Conservation (phyloP, 1,140 invertebrate genomes). For the Macrocentrus cingulum region DNA sequence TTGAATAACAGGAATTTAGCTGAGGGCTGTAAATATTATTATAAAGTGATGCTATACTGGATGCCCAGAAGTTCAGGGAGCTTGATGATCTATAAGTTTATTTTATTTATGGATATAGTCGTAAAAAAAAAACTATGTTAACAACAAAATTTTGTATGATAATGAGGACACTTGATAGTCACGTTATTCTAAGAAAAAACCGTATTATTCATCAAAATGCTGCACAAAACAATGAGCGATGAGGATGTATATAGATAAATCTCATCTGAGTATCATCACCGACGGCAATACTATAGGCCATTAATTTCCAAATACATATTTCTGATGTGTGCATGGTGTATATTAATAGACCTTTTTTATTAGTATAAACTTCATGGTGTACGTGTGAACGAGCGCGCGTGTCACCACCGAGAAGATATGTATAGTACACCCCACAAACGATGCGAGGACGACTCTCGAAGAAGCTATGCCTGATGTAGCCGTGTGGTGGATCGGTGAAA, state of each 20-base stretch:
- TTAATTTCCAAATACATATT: too few relatives aligned
- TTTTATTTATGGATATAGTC: too few relatives aligned
- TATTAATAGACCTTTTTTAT: slow-evolving; percentile 19
- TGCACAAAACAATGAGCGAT: too few relatives aligned
- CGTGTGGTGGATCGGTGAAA: slow-evolving; percentile 2
- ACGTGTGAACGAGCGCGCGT: slow-evolving; percentile 23
- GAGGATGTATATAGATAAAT: too few relatives aligned
- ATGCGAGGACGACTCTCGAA: neutral
- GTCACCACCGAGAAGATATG: slow-evolving; percentile 17
- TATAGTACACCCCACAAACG: too few relatives aligned
- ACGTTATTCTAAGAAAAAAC: too few relatives aligned
- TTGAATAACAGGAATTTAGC: slow-evolving; percentile 49
- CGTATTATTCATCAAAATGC: too few relatives aligned
- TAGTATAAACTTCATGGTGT: neutral
- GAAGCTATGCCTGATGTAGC: neutral
- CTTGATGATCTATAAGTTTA: too few relatives aligned
- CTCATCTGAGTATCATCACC: too few relatives aligned
- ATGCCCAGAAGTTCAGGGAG: slow-evolving; percentile 42
- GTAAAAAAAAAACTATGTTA: neutral
- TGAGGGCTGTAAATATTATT: slow-evolving; percentile 53
- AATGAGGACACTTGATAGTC: neutral
- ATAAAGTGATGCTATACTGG: slow-evolving; percentile 48
- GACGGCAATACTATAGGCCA: too few relatives aligned
- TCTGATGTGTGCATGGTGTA: too few relatives aligned
- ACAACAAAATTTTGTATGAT: slow-evolving; percentile 2